Evolutionary conservation across 1,140 invertebrate genomes (phyloP).

Genomic region (Euglossa dilemma): DNA sequence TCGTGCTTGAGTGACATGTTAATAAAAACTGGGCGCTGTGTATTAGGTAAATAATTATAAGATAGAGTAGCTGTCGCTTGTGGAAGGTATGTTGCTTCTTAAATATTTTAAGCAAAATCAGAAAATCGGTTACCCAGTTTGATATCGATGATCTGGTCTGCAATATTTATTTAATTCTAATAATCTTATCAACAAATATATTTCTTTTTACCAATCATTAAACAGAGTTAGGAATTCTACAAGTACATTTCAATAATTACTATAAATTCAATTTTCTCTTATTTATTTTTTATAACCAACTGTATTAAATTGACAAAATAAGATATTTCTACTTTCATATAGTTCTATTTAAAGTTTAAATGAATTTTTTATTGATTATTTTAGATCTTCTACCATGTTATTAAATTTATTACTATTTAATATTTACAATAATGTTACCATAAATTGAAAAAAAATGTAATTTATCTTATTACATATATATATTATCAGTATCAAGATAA

Average conservation of each 20-base stretch:
- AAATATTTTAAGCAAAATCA: conserved; percentile 53
- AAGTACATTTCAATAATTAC: not conserved
- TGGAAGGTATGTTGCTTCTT: conserved; percentile 53
- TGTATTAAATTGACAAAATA: not conserved
- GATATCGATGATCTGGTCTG: not conserved
- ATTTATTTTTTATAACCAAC: not conserved
- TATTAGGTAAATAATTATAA: conserved; percentile 52
- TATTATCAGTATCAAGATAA: too few species aligned
- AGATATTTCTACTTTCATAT: not conserved
- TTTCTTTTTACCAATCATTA: conserved; percentile 2
- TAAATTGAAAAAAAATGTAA: not conserved
- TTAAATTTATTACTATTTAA: not conserved
- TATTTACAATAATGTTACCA: not conserved
- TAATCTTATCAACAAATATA: conserved; percentile 5
- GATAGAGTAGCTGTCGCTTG: conserved; percentile 60
- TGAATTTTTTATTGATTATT: not conserved
- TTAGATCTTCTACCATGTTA: not conserved
- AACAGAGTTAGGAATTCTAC: conserved; percentile 20
- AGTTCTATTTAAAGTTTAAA: not conserved
- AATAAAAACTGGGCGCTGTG: conserved; percentile 37
- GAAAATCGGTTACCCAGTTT: conserved; percentile 51
- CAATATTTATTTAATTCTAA: not conserved
- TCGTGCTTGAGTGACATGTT: conserved; percentile 67
- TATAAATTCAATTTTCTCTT: not conserved
- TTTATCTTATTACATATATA: not conserved